phyloP scores from a whole-genome alignment of 2,797 vertebrate genomes.

The Darevskia nairensis region DNA sequence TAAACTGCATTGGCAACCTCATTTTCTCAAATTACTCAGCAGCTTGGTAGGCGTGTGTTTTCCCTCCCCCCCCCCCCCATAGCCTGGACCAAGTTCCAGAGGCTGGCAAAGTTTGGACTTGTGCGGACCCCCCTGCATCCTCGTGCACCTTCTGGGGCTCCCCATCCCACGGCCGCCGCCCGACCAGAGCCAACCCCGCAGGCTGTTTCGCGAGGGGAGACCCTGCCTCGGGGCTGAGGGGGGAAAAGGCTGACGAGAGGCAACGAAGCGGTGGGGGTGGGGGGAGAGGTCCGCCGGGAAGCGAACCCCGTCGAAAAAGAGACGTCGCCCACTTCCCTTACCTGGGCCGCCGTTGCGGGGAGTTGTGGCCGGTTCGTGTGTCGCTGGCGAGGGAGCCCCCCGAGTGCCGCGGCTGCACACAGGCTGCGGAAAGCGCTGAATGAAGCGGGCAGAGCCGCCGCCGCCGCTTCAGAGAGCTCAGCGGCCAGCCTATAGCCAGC shows the following conservation, averaged over 20 bases:
- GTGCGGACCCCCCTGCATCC: neutral
- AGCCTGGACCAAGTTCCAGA: neutral
- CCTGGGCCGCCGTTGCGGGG: neutral
- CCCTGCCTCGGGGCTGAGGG: neutral
- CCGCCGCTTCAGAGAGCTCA: conserved; percentile 70
- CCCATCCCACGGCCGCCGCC: neutral
- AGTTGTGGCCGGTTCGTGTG: conserved; percentile 32
- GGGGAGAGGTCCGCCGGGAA: neutral
- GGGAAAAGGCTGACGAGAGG: neutral
- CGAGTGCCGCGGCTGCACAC: conserved; percentile 61
- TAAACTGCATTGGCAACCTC: neutral
- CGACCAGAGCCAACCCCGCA: neutral
- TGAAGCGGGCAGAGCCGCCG: conserved; percentile 63
- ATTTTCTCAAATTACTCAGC: conserved; percentile 3
- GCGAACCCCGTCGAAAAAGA: neutral
- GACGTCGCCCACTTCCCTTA: neutral
- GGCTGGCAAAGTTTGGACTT: conserved; percentile 2
- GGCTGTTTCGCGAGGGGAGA: neutral
- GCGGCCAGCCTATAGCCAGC: conserved; percentile 79
- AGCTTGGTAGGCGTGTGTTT: neutral
- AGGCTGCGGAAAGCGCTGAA: conserved; percentile 72
- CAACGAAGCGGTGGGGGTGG: neutral
- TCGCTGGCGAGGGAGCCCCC: conserved; percentile 58
- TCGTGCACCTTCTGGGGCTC: neutral
- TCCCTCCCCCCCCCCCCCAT: neutral